These are phyloP conservation scores for Leptopterna dolabrata DNA, from an alignment of 2,888 invertebrate genomes.

Conservation along the genomic window DNA sequence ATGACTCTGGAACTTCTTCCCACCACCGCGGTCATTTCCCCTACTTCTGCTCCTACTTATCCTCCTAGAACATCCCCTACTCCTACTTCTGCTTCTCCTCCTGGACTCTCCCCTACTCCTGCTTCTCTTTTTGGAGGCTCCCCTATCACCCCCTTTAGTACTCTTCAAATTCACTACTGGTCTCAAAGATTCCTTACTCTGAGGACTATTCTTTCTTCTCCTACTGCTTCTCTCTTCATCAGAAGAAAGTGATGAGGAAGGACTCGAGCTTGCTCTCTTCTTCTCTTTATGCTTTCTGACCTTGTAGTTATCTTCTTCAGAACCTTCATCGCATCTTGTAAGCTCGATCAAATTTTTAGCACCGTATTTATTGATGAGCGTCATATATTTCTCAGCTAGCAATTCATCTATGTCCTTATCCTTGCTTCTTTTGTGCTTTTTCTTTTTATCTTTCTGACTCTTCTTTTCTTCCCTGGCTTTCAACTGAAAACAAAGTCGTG, in stretches of 20 bases:
- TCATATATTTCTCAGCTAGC: constrained; percentile 67
- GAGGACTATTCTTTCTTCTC: background rate
- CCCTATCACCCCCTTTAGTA: background rate
- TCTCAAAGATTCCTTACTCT: background rate
- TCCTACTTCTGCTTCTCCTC: background rate
- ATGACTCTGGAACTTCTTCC: too few relatives aligned
- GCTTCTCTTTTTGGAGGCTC: background rate
- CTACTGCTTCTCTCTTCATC: background rate
- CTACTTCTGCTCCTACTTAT: background rate
- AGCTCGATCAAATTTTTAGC: constrained; percentile 62
- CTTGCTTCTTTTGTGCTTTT: constrained; percentile 70
- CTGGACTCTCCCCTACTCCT: background rate
- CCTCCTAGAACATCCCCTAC: background rate
- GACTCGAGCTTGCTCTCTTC: background rate
- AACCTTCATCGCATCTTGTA: constrained; percentile 13
- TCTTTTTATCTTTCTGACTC: constrained; percentile 65
- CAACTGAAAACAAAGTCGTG: constrained; percentile 56
- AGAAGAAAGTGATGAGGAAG: background rate
- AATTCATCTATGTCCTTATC: constrained; percentile 67
- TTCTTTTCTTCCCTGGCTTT: constrained; percentile 44
- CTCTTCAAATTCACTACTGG: background rate
- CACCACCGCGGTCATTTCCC: background rate
- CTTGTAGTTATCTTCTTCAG: background rate
- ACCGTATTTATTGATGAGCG: constrained; percentile 67
- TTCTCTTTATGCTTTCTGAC: background rate